Base-by-base conservation (phyloP, 35 echinoderm and acorn worm genomes). In the Lytechinus variegatus region DNA sequence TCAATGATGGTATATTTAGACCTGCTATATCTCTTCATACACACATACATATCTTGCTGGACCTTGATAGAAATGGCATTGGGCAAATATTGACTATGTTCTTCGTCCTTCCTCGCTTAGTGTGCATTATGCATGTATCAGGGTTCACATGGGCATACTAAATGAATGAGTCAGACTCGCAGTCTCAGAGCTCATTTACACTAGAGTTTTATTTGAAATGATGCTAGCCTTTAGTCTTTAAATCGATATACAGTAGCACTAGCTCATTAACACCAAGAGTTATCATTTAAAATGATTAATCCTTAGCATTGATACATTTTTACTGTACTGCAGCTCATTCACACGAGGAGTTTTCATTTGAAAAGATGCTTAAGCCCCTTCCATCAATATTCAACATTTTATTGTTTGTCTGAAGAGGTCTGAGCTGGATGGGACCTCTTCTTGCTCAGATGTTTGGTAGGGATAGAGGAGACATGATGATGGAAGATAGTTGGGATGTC, bases 391-490 rank as follows among this genome's bases (percentile, higher is more conserved):
- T 58, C 56, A 58, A 58, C 5, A 58, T 58, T 58, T 58, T 7
- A 44, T 44, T 2, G 4, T 9, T 58, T 11, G 56, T 7, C 56
- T 9, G 56, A 58, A 58, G 56, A 13, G 56, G 66, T 79, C 66
- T 24, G 56, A 79, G 66, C 66, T 8, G n/a, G 66, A 79, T 16
- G n/a, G 66, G 66, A 79, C 66, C 8, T 4, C 8, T 4, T 11
- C 56, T 58, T 9, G 9, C 56, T 58, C 56, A 13, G 8, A 24
- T 79, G 19, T 79, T 16, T 16, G 21, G 66, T 16, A 24, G 66
- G 66, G 66, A 79, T 79, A 24, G 66, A 79, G 66, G 66, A 79
- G 66, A 79, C 66, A 24, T 79, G 66, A 79, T 79, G 66, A 79
- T 79, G 66, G 66, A 79, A 79, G 66, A 79, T 79, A 24, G 66